A percentile compares a stretch with the other conserved stretches of the same genome.
These are phyloP conservation scores for Micoletzkya japonica DNA, from an alignment of 2,888 invertebrate species.

Conservation along the genomic window DNA sequence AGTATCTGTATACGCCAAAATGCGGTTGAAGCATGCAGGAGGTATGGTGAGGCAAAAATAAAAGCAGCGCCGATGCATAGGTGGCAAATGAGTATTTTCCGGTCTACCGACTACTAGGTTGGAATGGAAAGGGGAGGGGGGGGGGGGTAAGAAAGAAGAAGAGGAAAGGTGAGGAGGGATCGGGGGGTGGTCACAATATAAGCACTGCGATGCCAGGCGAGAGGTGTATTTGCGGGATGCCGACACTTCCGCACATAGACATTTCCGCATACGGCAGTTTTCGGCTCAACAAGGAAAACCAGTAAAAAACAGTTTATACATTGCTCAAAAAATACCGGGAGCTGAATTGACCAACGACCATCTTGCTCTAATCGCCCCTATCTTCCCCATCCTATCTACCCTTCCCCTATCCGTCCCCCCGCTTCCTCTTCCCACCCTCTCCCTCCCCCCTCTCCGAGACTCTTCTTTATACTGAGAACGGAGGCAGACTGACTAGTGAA, in stretches of 20 bases:
- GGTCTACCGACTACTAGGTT: not conserved
- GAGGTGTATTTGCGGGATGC: too few species aligned
- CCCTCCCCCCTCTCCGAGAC: not conserved
- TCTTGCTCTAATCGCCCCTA: not conserved
- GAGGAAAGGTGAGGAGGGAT: not conserved
- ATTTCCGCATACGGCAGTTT: too few species aligned
- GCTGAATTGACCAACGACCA: not conserved
- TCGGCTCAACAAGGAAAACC: too few species aligned
- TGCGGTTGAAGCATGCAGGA: too few species aligned
- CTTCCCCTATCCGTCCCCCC: not conserved
- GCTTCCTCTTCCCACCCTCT: not conserved
- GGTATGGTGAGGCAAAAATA: too few species aligned
- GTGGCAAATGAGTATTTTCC: too few species aligned
- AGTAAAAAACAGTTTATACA: too few species aligned
- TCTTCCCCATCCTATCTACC: not conserved
- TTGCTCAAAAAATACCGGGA: not conserved
- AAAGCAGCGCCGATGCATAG: too few species aligned
- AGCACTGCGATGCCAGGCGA: not conserved
- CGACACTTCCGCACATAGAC: too few species aligned
- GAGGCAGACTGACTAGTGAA: too few species aligned
- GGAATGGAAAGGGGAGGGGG: not conserved
- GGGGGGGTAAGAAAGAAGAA: not conserved
- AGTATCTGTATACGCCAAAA: too few species aligned
- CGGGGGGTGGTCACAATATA: not conserved
- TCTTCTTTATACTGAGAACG: too few species aligned